phyloP scores from a whole-genome alignment of 2,888 invertebrate species.

The Protonemura montana region DNA sequence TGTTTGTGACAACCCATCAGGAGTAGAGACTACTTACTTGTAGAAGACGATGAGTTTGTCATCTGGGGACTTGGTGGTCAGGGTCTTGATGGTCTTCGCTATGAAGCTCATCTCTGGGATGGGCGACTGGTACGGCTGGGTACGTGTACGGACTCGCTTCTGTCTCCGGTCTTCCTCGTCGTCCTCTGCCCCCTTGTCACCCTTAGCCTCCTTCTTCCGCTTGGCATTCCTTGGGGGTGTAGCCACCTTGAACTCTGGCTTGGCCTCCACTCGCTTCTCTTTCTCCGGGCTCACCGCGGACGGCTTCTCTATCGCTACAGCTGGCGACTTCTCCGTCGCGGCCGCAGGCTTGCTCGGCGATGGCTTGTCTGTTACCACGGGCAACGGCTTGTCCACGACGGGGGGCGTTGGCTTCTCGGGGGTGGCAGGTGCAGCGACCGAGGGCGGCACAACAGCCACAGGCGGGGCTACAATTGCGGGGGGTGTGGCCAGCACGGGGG shows the following conservation, averaged over 20 bases:
- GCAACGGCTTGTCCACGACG: not conserved
- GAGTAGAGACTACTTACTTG: constrained; percentile 72
- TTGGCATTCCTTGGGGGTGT: constrained; percentile 65
- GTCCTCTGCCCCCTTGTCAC: constrained; percentile 56
- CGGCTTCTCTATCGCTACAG: not conserved
- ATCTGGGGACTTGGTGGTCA: constrained; percentile 64
- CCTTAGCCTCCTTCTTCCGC: constrained; percentile 62
- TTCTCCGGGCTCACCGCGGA: constrained; percentile 51
- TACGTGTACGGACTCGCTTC: constrained; percentile 69
- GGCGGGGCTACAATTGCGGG: constrained; percentile 49
- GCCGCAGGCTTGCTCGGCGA: not conserved
- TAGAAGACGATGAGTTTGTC: constrained; percentile 88
- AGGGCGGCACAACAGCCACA: constrained; percentile 51
- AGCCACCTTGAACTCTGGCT: constrained; percentile 63
- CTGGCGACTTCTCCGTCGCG: not conserved
- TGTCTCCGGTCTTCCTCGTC: constrained; percentile 59
- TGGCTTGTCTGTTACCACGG: not conserved
- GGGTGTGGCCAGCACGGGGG: not conserved
- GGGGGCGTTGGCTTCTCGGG: constrained; percentile 51
- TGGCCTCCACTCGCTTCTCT: constrained; percentile 48
- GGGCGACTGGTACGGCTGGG: constrained; percentile 84
- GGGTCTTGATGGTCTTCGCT: constrained; percentile 65
- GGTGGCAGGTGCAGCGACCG: constrained; percentile 50
- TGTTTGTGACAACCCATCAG: too few species aligned
- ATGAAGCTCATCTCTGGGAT: constrained; percentile 79